Percentiles rank a stretch among this genome's conserved stretches.
These are phyloP conservation scores for Trachops cirrhosus DNA, from an alignment of 2,797 vertebrate genomes.

Conservation along the genomic window DNA sequence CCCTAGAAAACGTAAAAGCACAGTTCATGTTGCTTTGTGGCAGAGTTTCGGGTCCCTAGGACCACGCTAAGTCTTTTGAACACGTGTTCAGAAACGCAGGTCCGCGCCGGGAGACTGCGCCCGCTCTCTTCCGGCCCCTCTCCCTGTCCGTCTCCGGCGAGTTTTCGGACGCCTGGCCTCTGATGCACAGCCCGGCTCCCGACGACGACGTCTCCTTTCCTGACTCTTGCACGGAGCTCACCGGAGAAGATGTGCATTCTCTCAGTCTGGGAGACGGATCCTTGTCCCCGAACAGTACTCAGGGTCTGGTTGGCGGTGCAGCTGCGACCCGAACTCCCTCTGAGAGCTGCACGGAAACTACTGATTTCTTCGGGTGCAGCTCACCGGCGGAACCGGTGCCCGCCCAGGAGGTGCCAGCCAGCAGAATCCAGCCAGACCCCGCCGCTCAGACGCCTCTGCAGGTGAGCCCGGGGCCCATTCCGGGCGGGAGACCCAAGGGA, in stretches of 20 bases:
- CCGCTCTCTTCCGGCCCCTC: constrained; percentile 81
- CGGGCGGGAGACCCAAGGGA: rapidly evolving
- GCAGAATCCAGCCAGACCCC: constrained; percentile 57
- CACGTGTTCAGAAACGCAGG: constrained; percentile 82
- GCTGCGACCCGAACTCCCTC: constrained; percentile 55
- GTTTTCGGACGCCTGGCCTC: constrained; percentile 84
- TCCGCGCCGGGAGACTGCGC: constrained; percentile 82
- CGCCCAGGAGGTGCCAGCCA: neutral
- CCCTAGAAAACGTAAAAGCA: neutral
- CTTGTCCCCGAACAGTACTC: constrained; percentile 66
- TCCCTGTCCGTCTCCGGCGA: constrained; percentile 81
- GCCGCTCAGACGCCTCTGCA: constrained; percentile 66
- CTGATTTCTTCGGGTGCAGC: constrained; percentile 50
- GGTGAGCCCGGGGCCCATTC: constrained; percentile 69
- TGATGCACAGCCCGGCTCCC: constrained; percentile 80
- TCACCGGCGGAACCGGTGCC: constrained; percentile 41
- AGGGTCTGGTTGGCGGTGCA: constrained; percentile 60
- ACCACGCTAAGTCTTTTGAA: neutral
- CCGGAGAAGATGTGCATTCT: constrained; percentile 71
- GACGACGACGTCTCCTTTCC: constrained; percentile 77
- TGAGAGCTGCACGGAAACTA: constrained; percentile 59
- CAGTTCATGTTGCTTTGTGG: neutral
- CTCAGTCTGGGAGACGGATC: constrained; percentile 71
- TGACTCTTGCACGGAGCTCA: constrained; percentile 79
- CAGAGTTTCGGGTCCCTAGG: rapidly evolving